Evolutionary conservation across 2,113 vertebrate genomes (phyloP), one percentile per base, ranked within the genome.

Genomic region (Hippocampus zosterae): DNA sequence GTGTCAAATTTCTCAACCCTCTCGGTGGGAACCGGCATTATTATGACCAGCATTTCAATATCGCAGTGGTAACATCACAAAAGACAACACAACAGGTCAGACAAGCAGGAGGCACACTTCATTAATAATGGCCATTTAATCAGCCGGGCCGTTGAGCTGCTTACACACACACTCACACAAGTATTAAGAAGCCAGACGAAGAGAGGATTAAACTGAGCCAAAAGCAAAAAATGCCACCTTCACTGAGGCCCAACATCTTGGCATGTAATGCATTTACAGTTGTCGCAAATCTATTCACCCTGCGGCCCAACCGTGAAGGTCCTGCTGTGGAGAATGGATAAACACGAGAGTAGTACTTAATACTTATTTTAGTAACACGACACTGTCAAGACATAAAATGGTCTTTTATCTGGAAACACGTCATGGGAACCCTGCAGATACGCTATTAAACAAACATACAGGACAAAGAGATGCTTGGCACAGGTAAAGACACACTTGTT

Each of bases 31-130:
- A 86, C 67, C 72, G 63, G 75, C 79, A 85, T 81, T 79, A 81
- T 88, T 86, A 86, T 90, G 88, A 76, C 88, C 91, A 83, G 42
- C 42, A 68, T 69, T 87, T 82, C 74, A 89, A 87, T 85, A 91
- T 84, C 59, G 41, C 76, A 78, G 71, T 77, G 70, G 64, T 79
- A 88, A 90, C 88, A 85, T 87, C 74, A 88, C 83, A 85, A 87
- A 88, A 37, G 81, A 87, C 86, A 88, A 86, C 80, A 85, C 83
- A 68, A 81, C 77, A 78, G 84, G 81, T 75, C 82, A 84, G 76
- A 81, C 79, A 82, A 74, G 85, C 75, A 46, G 87, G 87, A 88
- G 81, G 83, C 79, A 81, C 76, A 76, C 72, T 81, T 74, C 74
- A 85, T 81, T 87, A 85, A 87, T 85, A 87, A 87, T 81, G 81